These are phyloP conservation scores for Gila orcuttii DNA, from an alignment of 2,113 vertebrate species.

Conservation along the genomic window DNA sequence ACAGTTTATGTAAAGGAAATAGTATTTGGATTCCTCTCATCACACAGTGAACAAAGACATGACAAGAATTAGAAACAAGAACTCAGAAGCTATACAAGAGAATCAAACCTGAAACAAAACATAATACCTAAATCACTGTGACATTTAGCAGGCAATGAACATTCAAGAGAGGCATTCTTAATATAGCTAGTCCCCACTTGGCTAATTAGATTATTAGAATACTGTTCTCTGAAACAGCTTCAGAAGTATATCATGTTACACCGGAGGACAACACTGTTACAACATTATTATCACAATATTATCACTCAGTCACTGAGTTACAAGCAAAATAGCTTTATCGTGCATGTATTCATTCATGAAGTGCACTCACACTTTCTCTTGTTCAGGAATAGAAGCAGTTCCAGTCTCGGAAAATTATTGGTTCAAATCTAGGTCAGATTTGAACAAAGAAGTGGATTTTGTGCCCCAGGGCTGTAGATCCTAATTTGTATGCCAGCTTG, in stretches of 20 bases:
- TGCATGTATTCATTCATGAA: background rate
- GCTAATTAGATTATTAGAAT: background rate
- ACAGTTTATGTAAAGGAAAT: background rate
- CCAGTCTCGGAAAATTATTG: background rate
- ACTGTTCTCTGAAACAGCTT: background rate
- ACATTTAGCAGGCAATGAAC: background rate
- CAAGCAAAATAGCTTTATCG: too few relatives aligned
- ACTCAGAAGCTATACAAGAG: background rate
- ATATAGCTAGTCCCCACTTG: background rate
- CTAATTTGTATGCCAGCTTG: background rate
- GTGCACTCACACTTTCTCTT: background rate
- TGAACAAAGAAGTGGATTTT: background rate
- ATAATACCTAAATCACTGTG: background rate
- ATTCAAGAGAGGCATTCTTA: background rate
- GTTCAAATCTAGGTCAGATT: background rate
- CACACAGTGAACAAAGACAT: background rate
- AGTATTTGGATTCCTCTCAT: background rate
- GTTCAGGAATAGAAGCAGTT: background rate
- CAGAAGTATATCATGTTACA: background rate
- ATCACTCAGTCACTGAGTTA: too few relatives aligned
- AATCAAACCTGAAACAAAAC: background rate
- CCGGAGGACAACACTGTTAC: too few relatives aligned
- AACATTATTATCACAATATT: too few relatives aligned
- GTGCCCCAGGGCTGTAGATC: background rate
- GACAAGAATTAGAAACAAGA: background rate